Evolutionary conservation across 2,797 vertebrate genomes (phyloP), one percentile per base, ranked within the genome.

Genomic region (Sebastes reedi): DNA sequence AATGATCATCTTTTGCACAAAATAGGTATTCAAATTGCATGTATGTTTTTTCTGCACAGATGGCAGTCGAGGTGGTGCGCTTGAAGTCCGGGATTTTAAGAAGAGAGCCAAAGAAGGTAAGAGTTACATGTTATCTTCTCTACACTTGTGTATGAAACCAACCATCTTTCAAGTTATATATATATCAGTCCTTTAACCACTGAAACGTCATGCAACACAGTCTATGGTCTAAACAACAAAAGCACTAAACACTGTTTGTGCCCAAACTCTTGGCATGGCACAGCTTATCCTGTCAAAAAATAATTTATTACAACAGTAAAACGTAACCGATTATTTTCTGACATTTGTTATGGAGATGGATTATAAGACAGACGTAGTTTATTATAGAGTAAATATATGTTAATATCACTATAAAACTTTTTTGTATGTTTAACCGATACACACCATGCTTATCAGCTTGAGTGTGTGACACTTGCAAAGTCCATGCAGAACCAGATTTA

Each of bases 41-140:
- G 76, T 87, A 91, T 89, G 85, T 36, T 84, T 88, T 95, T 77
- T 56, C 74, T 95, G 95, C 27, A 85, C 92, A 99, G 98, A 99
- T 91, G 96, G 94, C 85, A 96, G 95, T 87, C 95, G 93, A 50
- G 98, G 98, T 4, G 99, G 99, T 83, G 83, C 95, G 69, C 84
- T 99, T 84, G 93, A 98, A 95, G 98, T 99, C 80, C 95, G 94
- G 89, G 98, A 99, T 89, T 99, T 99, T 91, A 97, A 97, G 96
- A 97, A 96, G 92, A 97, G 97, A 96, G 99, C 98, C 91, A 96
- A 96, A 89, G 97, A 99, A 98, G 99, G 99, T 99, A 95, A 96
- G 89, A 67, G 79, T 82, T 67, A 82, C 84, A 84, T 60, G 60
- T 78, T 77, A 76, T 85, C 62, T 67, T 75, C 72, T 85, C 62